These are phyloP conservation scores for Gymnocypris eckloni DNA, from an alignment of 2,797 vertebrate genomes.

Conservation along the genomic window DNA sequence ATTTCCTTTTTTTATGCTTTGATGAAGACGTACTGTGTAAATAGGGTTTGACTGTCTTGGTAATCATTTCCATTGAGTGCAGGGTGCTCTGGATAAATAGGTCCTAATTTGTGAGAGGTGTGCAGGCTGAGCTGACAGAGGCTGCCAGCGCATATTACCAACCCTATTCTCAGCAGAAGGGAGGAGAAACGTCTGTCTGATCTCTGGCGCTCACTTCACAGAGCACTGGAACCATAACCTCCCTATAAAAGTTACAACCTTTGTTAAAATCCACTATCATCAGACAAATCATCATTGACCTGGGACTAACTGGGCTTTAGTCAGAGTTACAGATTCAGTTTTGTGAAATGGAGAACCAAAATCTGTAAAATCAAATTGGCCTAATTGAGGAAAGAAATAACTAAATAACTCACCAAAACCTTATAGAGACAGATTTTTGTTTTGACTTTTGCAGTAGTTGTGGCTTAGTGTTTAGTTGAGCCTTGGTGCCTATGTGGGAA, in stretches of 20 bases:
- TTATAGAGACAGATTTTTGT: background rate
- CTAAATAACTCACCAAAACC: background rate
- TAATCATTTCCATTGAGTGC: conserved; percentile 61
- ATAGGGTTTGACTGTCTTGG: conserved; percentile 60
- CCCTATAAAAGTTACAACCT: conserved; percentile 5
- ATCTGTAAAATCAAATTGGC: background rate
- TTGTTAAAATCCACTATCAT: conserved; percentile 27
- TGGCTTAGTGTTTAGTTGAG: background rate
- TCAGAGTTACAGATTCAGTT: background rate
- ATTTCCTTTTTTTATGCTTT: conserved; percentile 54
- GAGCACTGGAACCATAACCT: conserved; percentile 38
- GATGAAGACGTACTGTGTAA: conserved; percentile 59
- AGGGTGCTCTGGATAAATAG: conserved; percentile 60
- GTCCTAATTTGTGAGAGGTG: conserved; percentile 62
- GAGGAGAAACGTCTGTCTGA: conserved; percentile 57
- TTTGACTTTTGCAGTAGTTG: background rate
- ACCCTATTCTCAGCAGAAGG: conserved; percentile 49
- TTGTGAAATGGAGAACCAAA: background rate
- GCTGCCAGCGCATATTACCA: conserved; percentile 59
- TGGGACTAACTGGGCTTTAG: conserved; percentile 18
- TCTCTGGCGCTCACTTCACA: conserved; percentile 38
- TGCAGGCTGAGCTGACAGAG: conserved; percentile 61
- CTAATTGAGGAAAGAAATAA: background rate
- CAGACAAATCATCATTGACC: conserved; percentile 29
- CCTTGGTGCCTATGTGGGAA: too few relatives aligned